These are phyloP conservation scores for Saccostrea cuccullata DNA, from an alignment of 1,140 invertebrate genomes.

Conservation along the genomic window DNA sequence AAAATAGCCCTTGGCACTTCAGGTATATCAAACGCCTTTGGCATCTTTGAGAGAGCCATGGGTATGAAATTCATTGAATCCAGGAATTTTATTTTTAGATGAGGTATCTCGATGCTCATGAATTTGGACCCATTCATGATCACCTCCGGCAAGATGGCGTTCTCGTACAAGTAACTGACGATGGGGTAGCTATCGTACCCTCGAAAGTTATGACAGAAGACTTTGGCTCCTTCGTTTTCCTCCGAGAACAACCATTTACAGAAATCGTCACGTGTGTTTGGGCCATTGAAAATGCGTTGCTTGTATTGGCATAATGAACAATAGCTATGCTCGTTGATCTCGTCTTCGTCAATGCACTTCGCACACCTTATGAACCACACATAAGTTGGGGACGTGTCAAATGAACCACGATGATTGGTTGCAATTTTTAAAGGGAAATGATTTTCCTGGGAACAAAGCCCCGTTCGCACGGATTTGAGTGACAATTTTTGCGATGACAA, in stretches of 20 bases:
- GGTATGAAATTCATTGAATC: constrained; percentile 16
- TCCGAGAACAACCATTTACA: constrained; percentile 56
- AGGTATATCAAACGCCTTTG: not conserved
- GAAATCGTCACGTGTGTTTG: constrained; percentile 46
- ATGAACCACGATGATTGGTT: constrained; percentile 45
- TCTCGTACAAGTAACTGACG: constrained; percentile 48
- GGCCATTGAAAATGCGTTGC: constrained; percentile 20
- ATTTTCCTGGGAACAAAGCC: constrained; percentile 39
- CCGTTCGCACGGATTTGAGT: constrained; percentile 36
- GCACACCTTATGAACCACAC: constrained; percentile 58
- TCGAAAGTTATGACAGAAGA: constrained; percentile 54
- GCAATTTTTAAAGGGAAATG: constrained; percentile 43
- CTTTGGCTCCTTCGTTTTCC: constrained; percentile 39
- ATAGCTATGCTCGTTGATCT: not conserved
- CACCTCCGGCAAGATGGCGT: constrained; percentile 50
- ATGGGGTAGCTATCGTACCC: constrained; percentile 56
- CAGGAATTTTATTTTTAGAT: constrained; percentile 20
- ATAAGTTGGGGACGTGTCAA: constrained; percentile 54
- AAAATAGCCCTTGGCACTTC: not conserved
- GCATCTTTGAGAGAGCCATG: constrained; percentile 22
- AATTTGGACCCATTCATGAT: constrained; percentile 55
- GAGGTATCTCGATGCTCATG: constrained; percentile 46
- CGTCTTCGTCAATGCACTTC: constrained; percentile 43
- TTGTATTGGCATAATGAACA: constrained; percentile 30
- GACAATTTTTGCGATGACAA: not conserved